Percentiles rank a stretch among this genome's conserved stretches.
Evolutionary conservation across 1,140 invertebrate genomes (phyloP).

Genomic region (Agrypnia vestita): DNA sequence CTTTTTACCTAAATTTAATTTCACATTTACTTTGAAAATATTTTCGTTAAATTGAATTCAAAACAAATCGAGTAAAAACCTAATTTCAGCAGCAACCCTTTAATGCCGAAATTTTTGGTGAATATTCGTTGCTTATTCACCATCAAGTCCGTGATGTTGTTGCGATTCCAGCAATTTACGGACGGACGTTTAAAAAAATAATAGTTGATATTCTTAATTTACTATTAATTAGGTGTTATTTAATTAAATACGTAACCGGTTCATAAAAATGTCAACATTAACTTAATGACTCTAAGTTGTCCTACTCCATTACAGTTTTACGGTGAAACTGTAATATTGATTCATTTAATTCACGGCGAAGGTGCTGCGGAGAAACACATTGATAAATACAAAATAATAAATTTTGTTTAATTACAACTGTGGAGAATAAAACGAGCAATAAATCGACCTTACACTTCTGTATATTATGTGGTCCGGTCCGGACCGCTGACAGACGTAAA

Average conservation of each 20-base stretch:
- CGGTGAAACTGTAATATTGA: neutral
- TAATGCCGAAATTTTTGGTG: no score
- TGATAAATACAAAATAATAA: slow-evolving; percentile 45
- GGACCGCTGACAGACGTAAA: slow-evolving; percentile 32
- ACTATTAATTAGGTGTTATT: neutral
- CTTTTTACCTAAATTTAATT: no score
- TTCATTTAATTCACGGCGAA: neutral
- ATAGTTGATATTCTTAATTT: no score
- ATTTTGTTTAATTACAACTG: slow-evolving; percentile 43
- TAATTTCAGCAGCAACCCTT: no score
- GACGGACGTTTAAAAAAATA: no score
- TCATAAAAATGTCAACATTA: neutral
- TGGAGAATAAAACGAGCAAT: slow-evolving; percentile 34
- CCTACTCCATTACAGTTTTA: neutral
- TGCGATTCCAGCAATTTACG: no score
- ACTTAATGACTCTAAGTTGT: neutral
- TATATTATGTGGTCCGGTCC: neutral
- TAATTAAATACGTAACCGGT: neutral
- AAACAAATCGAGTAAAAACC: no score
- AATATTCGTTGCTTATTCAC: no score
- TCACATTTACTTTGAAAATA: no score
- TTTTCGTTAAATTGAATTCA: no score
- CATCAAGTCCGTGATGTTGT: no score
- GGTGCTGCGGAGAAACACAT: neutral
- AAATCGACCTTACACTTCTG: slow-evolving; percentile 36